These are phyloP conservation scores for Melinaea menophilus DNA, from an alignment of 2,888 invertebrate species.

Conservation along the genomic window DNA sequence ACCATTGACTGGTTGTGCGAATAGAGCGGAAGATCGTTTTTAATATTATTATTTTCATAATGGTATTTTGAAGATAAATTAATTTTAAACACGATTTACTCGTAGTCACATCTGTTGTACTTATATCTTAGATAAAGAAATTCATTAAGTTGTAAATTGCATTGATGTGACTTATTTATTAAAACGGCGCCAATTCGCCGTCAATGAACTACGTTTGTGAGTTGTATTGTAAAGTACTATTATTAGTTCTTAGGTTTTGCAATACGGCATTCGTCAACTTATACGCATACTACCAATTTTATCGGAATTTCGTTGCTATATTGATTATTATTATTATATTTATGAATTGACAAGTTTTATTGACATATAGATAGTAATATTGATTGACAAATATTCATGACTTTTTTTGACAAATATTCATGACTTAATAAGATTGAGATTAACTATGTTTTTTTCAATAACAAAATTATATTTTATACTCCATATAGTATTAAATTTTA, in stretches of 20 bases:
- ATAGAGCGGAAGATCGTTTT: constrained; percentile 37
- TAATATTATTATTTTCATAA: constrained; percentile 44
- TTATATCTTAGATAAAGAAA: background rate
- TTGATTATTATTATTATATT: too few species aligned
- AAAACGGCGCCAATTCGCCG: constrained; percentile 49
- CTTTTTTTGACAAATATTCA: constrained; percentile 5
- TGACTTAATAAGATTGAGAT: too few species aligned
- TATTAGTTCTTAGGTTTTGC: constrained; percentile 2
- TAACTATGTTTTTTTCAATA: too few species aligned
- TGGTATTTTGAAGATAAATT: constrained; percentile 30
- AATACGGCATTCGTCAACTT: too few species aligned
- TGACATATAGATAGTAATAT: constrained; percentile 5
- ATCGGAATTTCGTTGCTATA: too few species aligned
- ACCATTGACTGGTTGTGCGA: constrained; percentile 33
- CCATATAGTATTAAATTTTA: too few species aligned
- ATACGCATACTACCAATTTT: too few species aligned
- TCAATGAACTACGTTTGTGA: constrained; percentile 49
- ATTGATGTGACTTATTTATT: constrained; percentile 1
- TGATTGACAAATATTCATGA: constrained; percentile 1
- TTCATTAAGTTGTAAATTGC: background rate
- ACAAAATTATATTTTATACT: too few species aligned
- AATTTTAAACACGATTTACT: constrained; percentile 15
- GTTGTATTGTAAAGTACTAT: constrained; percentile 25
- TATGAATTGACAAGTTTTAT: too few species aligned
- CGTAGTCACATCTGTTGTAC: background rate